Conservation (phyloP, 2,113 vertebrate species). For the Anoplopoma fimbria region DNA sequence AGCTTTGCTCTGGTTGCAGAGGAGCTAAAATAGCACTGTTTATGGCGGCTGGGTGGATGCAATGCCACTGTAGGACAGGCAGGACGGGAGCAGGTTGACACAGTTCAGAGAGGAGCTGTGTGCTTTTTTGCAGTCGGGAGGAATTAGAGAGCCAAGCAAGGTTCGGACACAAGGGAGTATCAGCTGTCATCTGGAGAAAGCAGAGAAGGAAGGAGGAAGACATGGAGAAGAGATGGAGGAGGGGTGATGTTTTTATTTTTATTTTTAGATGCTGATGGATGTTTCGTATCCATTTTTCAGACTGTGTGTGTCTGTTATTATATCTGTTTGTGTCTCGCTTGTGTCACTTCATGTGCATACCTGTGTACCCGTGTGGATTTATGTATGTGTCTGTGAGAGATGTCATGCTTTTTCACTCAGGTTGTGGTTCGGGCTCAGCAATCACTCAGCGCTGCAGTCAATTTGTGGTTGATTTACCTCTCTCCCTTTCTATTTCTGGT, state of each 20-base stretch:
- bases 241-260: conserved; percentile 55
- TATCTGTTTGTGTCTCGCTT: conserved; percentile 15
- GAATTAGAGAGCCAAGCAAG: conserved; percentile 62
- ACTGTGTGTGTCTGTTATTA: conserved; percentile 9
- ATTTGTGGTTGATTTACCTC: conserved; percentile 59
- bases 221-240: conserved; percentile 43
- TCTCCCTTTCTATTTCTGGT: conserved; percentile 31
- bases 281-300: conserved; percentile 36
- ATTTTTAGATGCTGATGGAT: conserved; percentile 48
- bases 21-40: conserved; percentile 69
- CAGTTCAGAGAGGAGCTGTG: conserved; percentile 47
- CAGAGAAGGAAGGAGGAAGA: conserved; percentile 53
- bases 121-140: conserved; percentile 46
- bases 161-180: conserved; percentile 64
- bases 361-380: conserved; percentile 9
- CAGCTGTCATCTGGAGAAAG: conserved; percentile 64
- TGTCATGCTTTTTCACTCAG: conserved; percentile 52
- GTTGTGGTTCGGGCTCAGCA: conserved; percentile 47
- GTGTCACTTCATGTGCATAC: conserved; percentile 23
- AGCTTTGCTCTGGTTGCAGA: conserved; percentile 62
- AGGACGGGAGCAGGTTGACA: conserved; percentile 48
- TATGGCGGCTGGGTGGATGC: conserved; percentile 59
- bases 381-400: conserved; percentile 27
- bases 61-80: conserved; percentile 56
- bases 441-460: conserved; percentile 51